phyloP scores from a whole-genome alignment of 37 sponge, comb jelly and placozoan genomes.

The Oscarella lobularis region DNA sequence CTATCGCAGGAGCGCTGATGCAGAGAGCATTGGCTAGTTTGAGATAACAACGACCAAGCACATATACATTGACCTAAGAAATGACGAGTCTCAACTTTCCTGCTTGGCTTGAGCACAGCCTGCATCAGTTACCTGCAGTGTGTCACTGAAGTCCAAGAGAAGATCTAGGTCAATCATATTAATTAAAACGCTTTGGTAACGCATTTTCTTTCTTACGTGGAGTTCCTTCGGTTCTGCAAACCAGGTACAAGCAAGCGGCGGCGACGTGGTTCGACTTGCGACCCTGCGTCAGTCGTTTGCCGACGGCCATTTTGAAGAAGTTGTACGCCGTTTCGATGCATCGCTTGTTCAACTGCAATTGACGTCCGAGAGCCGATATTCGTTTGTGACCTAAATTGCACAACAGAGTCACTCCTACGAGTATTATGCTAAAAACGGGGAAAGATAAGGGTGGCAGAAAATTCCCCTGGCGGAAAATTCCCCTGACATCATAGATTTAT shows the following conservation, averaged over 20 bases:
- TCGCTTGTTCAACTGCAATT: constrained; percentile 79
- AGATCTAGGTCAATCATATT: background rate
- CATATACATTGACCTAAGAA: constrained; percentile 76
- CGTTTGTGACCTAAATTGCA: constrained; percentile 50
- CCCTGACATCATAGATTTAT: too few species aligned
- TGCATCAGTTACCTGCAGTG: constrained; percentile 55
- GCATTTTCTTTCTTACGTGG: constrained; percentile 98
- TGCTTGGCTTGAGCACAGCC: too few species aligned
- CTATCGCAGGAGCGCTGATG: constrained; percentile 88
- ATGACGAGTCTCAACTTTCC: background rate
- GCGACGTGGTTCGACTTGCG: constrained; percentile 67
- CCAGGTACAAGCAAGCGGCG: constrained; percentile 95
- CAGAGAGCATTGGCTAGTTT: constrained; percentile 76
- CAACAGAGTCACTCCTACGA: too few species aligned
- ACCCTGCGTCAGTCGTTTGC: constrained; percentile 63
- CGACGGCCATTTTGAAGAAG: constrained; percentile 95
- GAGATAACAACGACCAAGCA: constrained; percentile 82
- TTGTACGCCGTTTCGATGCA: constrained; percentile 91
- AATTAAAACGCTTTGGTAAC: constrained; percentile 3
- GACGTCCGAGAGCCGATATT: constrained; percentile 48
- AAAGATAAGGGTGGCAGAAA: too few species aligned
- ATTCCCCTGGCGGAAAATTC: too few species aligned
- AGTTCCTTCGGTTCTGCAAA: constrained; percentile 92
- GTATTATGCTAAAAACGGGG: too few species aligned
- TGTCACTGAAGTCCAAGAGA: constrained; percentile 91